Percentiles rank a stretch among this genome's conserved stretches.
These are phyloP conservation scores for Cydia splendana DNA, from an alignment of 1,140 invertebrate genomes.

Conservation along the genomic window DNA sequence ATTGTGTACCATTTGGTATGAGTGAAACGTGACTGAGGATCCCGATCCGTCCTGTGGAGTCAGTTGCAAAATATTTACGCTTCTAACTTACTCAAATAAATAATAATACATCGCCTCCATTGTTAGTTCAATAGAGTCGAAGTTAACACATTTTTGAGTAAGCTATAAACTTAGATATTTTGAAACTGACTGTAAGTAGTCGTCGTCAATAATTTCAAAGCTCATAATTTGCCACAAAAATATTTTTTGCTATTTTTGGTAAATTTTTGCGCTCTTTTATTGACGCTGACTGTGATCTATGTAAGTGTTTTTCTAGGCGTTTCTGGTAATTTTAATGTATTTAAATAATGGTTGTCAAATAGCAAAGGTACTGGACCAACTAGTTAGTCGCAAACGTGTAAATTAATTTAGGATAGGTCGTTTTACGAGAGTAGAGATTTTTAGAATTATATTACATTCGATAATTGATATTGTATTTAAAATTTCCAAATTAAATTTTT, in stretches of 20 bases:
- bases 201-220: background rate
- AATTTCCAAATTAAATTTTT: constrained; percentile 69
- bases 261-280: background rate
- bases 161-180: background rate
- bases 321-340: constrained; percentile 29
- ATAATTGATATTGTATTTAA: constrained; percentile 74
- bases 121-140: background rate
- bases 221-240: background rate
- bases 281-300: constrained; percentile 12
- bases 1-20: constrained; percentile 13
- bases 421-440: constrained; percentile 60
- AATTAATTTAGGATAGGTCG: constrained; percentile 63
- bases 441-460: constrained; percentile 62
- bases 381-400: constrained; percentile 65
- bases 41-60: background rate
- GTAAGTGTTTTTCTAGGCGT: background rate
- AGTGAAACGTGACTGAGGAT: constrained; percentile 29
- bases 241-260: background rate
- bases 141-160: background rate
- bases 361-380: constrained; percentile 51
- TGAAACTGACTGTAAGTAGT: background rate
- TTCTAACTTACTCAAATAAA: background rate
- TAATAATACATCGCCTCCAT: background rate
- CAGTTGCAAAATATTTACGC: background rate
- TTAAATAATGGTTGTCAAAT: constrained; percentile 35